phyloP scores from a whole-genome alignment of 2,797 vertebrate species.

The Sebastes steindachneri region DNA sequence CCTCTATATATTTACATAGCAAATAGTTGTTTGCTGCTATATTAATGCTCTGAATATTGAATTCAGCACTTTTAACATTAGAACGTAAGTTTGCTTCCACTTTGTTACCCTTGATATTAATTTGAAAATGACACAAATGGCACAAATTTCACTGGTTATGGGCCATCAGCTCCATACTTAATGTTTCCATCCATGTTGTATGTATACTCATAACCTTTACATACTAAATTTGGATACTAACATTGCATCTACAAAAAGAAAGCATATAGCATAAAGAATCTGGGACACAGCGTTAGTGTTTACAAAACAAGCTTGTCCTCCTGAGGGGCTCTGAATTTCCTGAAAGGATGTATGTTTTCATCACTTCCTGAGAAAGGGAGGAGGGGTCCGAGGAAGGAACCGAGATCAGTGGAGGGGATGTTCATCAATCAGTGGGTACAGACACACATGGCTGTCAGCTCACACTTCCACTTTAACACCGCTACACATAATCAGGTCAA shows the following conservation, averaged over 20 bases:
- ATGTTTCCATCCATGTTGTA: neutral
- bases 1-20: too few species aligned
- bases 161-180: neutral
- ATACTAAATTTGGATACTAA: neutral
- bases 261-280: neutral
- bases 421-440: constrained; percentile 44
- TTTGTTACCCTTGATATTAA: neutral
- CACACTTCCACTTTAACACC: constrained; percentile 48
- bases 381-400: constrained; percentile 29
- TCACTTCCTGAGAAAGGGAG: constrained; percentile 32
- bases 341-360: constrained; percentile 43
- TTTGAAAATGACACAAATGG: neutral
- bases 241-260: neutral
- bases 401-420: constrained; percentile 41
- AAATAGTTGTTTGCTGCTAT: too few species aligned
- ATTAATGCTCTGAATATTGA: too few species aligned
- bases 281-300: neutral
- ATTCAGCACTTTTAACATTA: neutral
- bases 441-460: constrained; percentile 32
- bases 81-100: neutral
- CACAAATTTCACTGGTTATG: neutral
- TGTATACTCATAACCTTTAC: neutral
- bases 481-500: constrained; percentile 1
- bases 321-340: constrained; percentile 5
- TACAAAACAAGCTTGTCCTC: constrained; percentile 11